phyloP scores from a whole-genome alignment of 2,888 invertebrate genomes.

The Drosophila antonietae region DNA sequence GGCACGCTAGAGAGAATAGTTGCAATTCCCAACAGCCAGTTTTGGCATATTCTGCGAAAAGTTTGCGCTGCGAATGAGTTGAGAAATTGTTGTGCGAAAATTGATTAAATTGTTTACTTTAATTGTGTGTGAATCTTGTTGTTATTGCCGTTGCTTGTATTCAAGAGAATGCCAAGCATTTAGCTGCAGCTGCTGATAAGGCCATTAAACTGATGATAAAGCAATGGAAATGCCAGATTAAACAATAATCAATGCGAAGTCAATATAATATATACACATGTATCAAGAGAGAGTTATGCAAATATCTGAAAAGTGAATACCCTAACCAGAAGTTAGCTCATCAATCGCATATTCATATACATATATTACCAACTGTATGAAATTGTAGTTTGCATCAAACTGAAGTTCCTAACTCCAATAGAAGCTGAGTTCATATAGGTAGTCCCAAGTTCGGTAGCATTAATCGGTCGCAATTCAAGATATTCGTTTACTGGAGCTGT shows the following conservation, averaged over 20 bases:
- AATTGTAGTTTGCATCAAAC: no score
- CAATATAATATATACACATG: not conserved
- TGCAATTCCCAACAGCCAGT: slow-evolving; percentile 30
- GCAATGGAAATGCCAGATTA: slow-evolving; percentile 29
- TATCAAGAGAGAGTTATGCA: not conserved
- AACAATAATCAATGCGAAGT: not conserved
- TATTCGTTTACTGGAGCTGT: not conserved
- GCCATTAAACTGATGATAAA: slow-evolving; percentile 23
- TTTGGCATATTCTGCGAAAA: slow-evolving; percentile 38
- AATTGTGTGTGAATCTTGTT: slow-evolving; percentile 38
- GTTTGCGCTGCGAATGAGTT: slow-evolving; percentile 40
- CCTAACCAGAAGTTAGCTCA: not conserved
- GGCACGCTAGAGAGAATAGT: slow-evolving; percentile 17
- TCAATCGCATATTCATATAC: no score
- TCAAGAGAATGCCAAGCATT: slow-evolving; percentile 4
- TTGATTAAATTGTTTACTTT: slow-evolving; percentile 61
- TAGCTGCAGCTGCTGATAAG: slow-evolving; percentile 40
- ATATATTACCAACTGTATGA: no score
- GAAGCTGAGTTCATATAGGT: not conserved
- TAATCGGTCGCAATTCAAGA: not conserved
- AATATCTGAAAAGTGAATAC: slow-evolving; percentile 1
- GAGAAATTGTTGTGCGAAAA: slow-evolving; percentile 44
- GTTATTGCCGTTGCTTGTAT: not conserved
- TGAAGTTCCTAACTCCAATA: not conserved
- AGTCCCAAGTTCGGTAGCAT: not conserved